phyloP scores from a whole-genome alignment of 1,140 invertebrate species.

The Formica exsecta region DNA sequence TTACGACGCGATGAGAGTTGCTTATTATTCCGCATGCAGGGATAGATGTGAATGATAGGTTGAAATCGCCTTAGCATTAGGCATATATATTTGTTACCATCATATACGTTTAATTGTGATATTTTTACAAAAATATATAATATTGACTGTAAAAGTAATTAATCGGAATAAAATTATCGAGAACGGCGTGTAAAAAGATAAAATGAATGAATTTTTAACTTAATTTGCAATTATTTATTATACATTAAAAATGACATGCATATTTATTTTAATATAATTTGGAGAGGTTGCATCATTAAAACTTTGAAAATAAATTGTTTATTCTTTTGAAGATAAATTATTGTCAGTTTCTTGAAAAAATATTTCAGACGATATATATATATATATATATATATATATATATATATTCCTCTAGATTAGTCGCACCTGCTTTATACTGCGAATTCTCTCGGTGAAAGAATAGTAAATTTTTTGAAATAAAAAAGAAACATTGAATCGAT shows the following conservation, averaged over 20 bases:
- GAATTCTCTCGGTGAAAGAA: not conserved
- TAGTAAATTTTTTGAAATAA: not conserved
- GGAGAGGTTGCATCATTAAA: not conserved
- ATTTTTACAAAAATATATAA: not conserved
- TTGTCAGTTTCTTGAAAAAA: not conserved
- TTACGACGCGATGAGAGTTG: slow-evolving; percentile 59
- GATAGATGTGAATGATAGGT: slow-evolving; percentile 21
- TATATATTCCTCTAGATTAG: not conserved
- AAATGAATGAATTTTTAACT: not conserved
- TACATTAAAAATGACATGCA: not conserved
- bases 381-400: no score
- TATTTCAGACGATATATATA: no score
- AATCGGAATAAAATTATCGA: not conserved
- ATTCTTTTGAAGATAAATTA: not conserved
- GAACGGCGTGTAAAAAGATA: not conserved
- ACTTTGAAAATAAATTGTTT: not conserved
- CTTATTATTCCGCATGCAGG: not conserved
- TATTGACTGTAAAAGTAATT: not conserved
- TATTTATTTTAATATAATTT: not conserved
- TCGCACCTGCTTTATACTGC: not conserved
- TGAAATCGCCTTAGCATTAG: not conserved
- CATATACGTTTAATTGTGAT: not conserved
- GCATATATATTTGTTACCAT: not conserved
- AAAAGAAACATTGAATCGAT: not conserved
- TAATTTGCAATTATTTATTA: not conserved